These are phyloP conservation scores for Euzetes globulus DNA, from an alignment of 2,888 invertebrate species.

Conservation along the genomic window DNA sequence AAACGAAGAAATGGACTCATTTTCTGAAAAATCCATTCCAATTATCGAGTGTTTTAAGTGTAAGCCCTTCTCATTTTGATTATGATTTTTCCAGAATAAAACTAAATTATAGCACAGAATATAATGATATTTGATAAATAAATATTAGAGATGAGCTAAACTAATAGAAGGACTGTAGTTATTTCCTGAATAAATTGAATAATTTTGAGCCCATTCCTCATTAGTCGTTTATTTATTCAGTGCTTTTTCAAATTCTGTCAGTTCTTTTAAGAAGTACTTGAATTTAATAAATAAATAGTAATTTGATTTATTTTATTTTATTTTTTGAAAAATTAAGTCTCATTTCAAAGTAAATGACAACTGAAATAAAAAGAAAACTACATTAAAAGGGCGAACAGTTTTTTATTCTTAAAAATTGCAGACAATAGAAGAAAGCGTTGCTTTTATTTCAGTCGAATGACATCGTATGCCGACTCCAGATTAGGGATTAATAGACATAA, in stretches of 20 bases:
- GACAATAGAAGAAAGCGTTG: background rate
- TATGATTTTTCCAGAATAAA: background rate
- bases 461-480: background rate
- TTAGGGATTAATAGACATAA: constrained; percentile 23
- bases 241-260: background rate
- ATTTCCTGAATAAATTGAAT: background rate
- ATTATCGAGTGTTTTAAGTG: too few species aligned
- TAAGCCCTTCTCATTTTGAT: too few species aligned
- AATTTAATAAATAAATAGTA: background rate
- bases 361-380: background rate
- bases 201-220: background rate
- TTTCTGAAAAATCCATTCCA: too few species aligned
- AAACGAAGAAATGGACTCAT: background rate
- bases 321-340: constrained; percentile 15
- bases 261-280: background rate
- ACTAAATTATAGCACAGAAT: background rate
- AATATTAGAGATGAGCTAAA: background rate
- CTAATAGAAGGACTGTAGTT: background rate
- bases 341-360: background rate
- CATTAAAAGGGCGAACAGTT: background rate
- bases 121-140: background rate
- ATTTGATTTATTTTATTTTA: background rate
- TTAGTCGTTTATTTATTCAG: constrained; percentile 13
- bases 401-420: background rate
- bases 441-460: background rate